Base-by-base conservation (phyloP, 2,797 vertebrate genomes). In the Sorex maritimensis region DNA sequence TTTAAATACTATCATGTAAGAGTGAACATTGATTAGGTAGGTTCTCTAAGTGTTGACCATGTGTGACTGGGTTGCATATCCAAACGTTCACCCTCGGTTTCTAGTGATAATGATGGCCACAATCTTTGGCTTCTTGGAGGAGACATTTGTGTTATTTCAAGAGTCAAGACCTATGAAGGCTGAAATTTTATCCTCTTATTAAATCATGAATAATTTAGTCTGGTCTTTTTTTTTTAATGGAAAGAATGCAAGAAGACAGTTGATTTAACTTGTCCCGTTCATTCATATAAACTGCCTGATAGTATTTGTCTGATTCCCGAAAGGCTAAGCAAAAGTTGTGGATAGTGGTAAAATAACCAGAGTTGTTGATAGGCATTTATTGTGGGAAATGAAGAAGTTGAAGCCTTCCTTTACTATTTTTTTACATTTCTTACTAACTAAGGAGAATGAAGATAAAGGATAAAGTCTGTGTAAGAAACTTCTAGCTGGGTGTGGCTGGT, bases 391-490 rank as follows among this genome's bases (percentile, higher is more conserved):
- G 49, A 11, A 52, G 49, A 52, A 52, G 10, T 52, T 14, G 10
- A 52, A 52, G 49, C 17, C 0, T 17, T 92, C 19, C 49, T 5
- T 24, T 75, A 41, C 7, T 82, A 13, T 92, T 93, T 89, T 67
- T 77, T 15, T 74, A 58, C 26, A 93, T 67, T 86, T 83, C 6
- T 91, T 87, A 38, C 26, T 63, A 17, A 49, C 68, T 94, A 73
- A 90, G 86, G 55, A 28, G 6, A 90, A 68, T 55, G 46, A 52
- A 81, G 81, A 89, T 92, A 26, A 86, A 75, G 74, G 81, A 89
- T 92, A 26, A 86, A 75, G 74, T 63, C 91, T 72, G 71, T 34
- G 28, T 83, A 41, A 92, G 41, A 95, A 28, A 19, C 85, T 17
- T 73, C 52, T 77, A 46, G 17, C 17, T 1, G 10, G 63, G 13